Base-by-base conservation (phyloP, 1,140 invertebrate genomes). In the Gonatopus flavifemur region DNA sequence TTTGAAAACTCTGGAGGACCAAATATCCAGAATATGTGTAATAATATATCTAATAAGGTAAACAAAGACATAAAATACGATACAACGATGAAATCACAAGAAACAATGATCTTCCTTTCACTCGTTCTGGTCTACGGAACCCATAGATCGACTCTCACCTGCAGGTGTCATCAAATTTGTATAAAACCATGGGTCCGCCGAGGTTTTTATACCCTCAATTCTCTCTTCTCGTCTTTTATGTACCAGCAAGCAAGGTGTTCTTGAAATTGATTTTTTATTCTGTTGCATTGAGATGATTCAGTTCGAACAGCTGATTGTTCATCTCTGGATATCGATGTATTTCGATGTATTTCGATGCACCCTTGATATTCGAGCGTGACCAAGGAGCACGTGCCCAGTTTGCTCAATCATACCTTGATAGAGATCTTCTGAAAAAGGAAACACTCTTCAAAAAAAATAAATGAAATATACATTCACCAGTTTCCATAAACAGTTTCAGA, bases 321-420 rank as follows among this genome's bases (percentile, higher is more conserved):
- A 13, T 18, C 35, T 49, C 52, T 62, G 15, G 43, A 52, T 18
- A 40, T 39, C 48, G 44, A 52, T 40, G 56, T 64, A 58, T 55
- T 44, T 56, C 49, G 62, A 59, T 40, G 56, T 67, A 67, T 58
- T 55, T 44, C 42, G 40, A 60, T 62, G 60, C n/a, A 59, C 55
- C 57, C 46, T 52, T 49, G 55, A 64, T n/a, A n/a, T 47, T 44
- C 54, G 37, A 55, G 50, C 66, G 58, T 67, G 55, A 69, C 60
- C 45, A 44, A 57, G 52, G 36, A 62, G 59, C 64, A 66, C 66
- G 64, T 50, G 66, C 58, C 56, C 42, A 41, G 18, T 41, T 53
- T 21, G 44, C 39, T 38, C 16, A 25, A 52, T 18, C 50, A n/a
- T n/a, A n/a, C n/a, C n/a, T n/a, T n/a, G n/a, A n/a, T n/a, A n/a